Evolutionary conservation across 37 sponge, comb jelly and placozoan genomes (phyloP).

Genomic region (Cliona cf. orientalis): DNA sequence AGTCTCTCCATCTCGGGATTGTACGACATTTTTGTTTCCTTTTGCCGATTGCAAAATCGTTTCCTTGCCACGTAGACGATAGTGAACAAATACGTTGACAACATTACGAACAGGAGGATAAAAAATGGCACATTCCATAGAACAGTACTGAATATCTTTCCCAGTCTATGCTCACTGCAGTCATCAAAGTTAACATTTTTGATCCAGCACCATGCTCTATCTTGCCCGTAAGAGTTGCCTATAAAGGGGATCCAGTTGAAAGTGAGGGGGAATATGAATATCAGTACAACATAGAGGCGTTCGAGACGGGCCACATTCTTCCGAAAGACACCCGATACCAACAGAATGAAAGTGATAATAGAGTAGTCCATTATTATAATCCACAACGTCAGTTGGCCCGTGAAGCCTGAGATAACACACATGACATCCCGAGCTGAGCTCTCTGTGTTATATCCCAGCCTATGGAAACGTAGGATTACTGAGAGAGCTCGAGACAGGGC

Average conservation of each 20-base stretch:
- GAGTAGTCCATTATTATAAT: conserved; percentile 17
- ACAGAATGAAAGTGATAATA: conserved; percentile 31
- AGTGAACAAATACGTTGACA: conserved; percentile 17
- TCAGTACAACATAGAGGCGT: conserved; percentile 4
- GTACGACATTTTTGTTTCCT: too few species aligned
- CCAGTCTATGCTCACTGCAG: neutral
- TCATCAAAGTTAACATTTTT: conserved; percentile 8
- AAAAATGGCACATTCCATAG: conserved; percentile 63
- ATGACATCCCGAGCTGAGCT: neutral
- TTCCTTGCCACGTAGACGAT: too few species aligned
- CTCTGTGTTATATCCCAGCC: conserved; percentile 21
- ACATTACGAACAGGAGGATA: conserved; percentile 19
- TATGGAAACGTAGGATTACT: conserved; percentile 24
- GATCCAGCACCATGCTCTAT: conserved; percentile 83
- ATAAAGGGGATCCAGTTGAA: conserved; percentile 73
- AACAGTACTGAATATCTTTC: conserved; percentile 24
- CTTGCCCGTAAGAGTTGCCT: conserved; percentile 47
- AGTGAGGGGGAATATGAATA: conserved; percentile 42
- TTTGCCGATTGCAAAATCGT: too few species aligned
- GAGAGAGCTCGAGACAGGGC: conserved; percentile 37
- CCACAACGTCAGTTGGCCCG: neutral
- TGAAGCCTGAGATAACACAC: conserved; percentile 43
- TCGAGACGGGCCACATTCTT: conserved; percentile 6
- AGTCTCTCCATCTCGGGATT: neutral
- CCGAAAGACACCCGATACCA: conserved; percentile 8